Evolutionary conservation across 2,113 vertebrate genomes (phyloP).

Genomic region (Ovis canadensis): DNA sequence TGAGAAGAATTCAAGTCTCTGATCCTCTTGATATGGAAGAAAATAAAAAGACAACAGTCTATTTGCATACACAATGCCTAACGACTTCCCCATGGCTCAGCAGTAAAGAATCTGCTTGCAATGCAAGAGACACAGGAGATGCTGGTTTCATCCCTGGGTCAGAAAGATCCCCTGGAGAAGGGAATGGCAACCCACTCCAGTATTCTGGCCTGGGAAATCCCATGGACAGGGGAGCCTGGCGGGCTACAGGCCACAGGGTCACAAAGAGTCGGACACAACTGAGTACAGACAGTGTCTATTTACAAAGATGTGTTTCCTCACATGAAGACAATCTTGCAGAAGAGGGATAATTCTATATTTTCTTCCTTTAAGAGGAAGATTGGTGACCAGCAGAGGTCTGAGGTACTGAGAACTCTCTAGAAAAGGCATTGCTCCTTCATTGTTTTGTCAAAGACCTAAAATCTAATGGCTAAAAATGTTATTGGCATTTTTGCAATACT

Average conservation of each 20-base stretch:
- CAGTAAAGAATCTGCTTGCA: not conserved
- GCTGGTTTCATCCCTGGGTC: not conserved
- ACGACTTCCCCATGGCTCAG: not conserved
- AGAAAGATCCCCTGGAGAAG: not conserved
- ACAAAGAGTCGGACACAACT: not conserved
- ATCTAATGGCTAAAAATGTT: not conserved
- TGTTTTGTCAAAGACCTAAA: slow-evolving; percentile 7
- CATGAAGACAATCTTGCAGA: not conserved
- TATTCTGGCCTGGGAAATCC: not conserved
- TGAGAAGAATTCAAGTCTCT: not conserved
- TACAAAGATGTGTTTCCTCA: not conserved
- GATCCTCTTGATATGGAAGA: not conserved
- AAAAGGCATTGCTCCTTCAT: not conserved
- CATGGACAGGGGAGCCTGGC: not conserved
- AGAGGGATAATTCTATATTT: not conserved
- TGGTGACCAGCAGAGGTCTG: not conserved
- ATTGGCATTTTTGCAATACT: slow-evolving; percentile 2
- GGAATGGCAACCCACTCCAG: not conserved
- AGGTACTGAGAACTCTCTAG: not conserved
- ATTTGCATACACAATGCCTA: not conserved
- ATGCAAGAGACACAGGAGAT: not conserved
- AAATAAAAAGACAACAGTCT: not conserved
- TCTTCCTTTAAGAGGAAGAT: not conserved
- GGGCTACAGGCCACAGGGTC: not conserved
- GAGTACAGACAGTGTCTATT: not conserved